Conservation (phyloP, 2,113 vertebrate species). For the Dinomys branickii region DNA sequence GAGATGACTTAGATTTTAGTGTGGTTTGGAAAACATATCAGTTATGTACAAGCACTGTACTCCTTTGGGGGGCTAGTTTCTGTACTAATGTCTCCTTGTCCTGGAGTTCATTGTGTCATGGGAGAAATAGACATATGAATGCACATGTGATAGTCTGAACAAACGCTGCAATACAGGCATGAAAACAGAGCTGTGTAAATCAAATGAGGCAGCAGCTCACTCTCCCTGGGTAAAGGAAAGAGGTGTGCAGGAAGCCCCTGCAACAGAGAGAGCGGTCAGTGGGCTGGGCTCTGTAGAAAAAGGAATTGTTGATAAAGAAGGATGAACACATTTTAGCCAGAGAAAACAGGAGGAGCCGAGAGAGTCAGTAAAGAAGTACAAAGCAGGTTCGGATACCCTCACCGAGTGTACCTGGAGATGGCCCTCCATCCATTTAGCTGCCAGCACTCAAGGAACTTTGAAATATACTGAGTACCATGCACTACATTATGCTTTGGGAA, state of each 20-base stretch:
- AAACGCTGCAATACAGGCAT: neutral
- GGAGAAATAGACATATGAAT: neutral
- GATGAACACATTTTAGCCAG: neutral
- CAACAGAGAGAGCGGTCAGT: neutral
- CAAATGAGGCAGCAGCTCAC: neutral
- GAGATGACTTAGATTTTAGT: neutral
- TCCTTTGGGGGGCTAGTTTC: neutral
- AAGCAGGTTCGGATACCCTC: neutral
- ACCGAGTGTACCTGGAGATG: neutral
- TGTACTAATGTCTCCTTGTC: neutral
- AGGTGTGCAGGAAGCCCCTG: neutral
- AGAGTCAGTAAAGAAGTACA: neutral
- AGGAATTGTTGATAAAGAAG: neutral
- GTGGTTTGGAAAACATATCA: neutral
- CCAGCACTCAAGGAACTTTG: neutral
- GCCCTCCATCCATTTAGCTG: neutral
- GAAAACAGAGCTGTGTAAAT: neutral
- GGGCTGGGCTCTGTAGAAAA: neutral
- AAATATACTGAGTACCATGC: neutral
- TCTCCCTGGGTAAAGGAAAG: neutral
- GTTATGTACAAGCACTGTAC: neutral
- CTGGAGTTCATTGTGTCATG: neutral
- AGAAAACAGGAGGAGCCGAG: neutral
- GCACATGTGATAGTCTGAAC: neutral
- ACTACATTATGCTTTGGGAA: neutral